Percentiles rank a stretch among this genome's conserved stretches.
Evolutionary conservation across 1,140 invertebrate genomes (phyloP).

Genomic region (Hetaerina americana): DNA sequence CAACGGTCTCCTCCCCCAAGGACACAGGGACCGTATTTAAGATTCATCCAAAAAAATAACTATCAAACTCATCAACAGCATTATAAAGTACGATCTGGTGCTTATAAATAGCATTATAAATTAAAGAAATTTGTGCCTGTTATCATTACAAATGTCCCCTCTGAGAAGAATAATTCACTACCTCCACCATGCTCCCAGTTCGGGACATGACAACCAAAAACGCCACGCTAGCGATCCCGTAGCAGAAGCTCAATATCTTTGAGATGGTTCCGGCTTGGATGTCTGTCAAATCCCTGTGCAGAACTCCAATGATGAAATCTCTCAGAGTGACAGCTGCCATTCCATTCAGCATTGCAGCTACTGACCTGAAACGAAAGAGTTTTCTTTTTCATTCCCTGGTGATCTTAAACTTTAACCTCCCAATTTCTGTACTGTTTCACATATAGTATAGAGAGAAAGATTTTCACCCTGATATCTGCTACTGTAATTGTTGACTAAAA

Average conservation of each 20-base stretch:
- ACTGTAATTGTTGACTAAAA: no score
- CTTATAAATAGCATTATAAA: no score
- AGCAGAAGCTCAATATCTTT: slow-evolving; percentile 49
- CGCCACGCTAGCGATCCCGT: slow-evolving; percentile 34
- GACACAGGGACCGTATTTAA: no score
- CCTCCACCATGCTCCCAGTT: slow-evolving; percentile 41
- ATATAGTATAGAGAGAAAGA: no score
- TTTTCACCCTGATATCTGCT: no score
- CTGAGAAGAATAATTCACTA: slow-evolving; percentile 13
- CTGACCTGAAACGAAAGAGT: background rate
- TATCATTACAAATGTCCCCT: background rate
- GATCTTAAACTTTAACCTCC: no score
- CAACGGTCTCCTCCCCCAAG: no score
- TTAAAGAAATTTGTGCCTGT: background rate
- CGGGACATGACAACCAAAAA: slow-evolving; percentile 22
- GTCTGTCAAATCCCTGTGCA: slow-evolving; percentile 44
- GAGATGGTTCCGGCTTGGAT: slow-evolving; percentile 47
- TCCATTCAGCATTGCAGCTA: background rate
- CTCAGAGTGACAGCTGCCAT: background rate
- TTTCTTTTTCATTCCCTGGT: no score
- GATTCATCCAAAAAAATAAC: no score
- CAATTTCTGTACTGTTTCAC: no score
- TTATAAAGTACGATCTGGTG: no score
- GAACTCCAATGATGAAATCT: slow-evolving; percentile 25
- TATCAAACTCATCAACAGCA: no score